Conservation (phyloP, 2,888 invertebrate species). For the Sinelater perroti region DNA sequence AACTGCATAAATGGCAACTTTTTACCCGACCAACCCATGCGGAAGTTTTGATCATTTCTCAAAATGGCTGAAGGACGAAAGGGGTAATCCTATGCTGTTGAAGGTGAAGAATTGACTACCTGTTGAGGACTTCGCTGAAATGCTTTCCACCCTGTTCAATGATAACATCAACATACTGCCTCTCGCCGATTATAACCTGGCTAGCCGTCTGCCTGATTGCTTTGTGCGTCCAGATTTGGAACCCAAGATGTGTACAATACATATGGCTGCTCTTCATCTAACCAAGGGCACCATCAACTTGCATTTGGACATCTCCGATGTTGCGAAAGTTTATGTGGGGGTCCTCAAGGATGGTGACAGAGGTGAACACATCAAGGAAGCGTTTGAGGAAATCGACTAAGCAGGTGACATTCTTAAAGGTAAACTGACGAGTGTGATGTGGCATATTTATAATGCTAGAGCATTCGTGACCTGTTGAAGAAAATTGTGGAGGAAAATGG, state of each 20-base stretch:
- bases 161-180: constrained; percentile 86
- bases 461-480: constrained; percentile 92
- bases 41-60: constrained; percentile 86
- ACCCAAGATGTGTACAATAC: constrained; percentile 98
- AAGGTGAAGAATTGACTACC: constrained; percentile 99
- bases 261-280: constrained; percentile 84
- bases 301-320: constrained; percentile 96
- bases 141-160: constrained; percentile 83
- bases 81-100: constrained; percentile 85
- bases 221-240: constrained; percentile 96
- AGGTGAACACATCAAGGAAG: constrained; percentile 80
- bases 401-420: constrained; percentile 88
- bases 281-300: constrained; percentile 94
- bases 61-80: constrained; percentile 81
- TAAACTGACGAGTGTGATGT: constrained; percentile 91
- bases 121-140: constrained; percentile 91
- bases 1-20: constrained; percentile 92
- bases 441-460: constrained; percentile 95
- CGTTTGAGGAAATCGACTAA: constrained; percentile 88
- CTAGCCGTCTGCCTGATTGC: constrained; percentile 90
- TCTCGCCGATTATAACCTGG: constrained; percentile 91
- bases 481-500: constrained; percentile 85
- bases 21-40: constrained; percentile 90
- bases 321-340: constrained; percentile 96
- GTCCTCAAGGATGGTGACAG: constrained; percentile 84